Evolutionary conservation across 2,113 vertebrate genomes (phyloP).

Genomic region (Microtus pennsylvanicus): DNA sequence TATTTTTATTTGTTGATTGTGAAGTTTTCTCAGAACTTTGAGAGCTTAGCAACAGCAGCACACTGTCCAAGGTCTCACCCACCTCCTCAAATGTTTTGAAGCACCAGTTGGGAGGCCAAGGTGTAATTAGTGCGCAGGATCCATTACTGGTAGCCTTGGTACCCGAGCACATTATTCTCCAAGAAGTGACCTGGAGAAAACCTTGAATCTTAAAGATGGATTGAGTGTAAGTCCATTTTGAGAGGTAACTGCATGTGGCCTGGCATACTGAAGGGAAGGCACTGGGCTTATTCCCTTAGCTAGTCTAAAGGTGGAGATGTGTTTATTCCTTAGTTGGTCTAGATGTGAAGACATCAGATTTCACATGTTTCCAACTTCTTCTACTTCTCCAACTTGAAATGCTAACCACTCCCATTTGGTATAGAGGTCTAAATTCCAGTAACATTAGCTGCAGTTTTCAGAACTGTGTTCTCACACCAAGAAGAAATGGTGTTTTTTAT

Average conservation of each 20-base stretch:
- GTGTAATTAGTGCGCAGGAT: neutral
- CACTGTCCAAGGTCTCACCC: neutral
- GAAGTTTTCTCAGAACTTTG: slow-evolving; percentile 76
- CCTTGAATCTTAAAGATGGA: neutral
- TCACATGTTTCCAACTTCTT: neutral
- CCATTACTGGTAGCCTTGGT: neutral
- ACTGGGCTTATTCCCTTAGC: neutral
- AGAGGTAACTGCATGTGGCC: neutral
- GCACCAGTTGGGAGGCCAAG: neutral
- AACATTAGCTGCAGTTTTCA: slow-evolving; percentile 6
- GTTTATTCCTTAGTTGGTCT: neutral
- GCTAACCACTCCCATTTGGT: neutral
- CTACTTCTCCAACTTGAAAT: slow-evolving; percentile 18
- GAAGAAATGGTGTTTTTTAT: neutral
- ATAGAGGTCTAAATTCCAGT: neutral
- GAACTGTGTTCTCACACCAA: slow-evolving; percentile 8
- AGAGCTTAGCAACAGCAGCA: slow-evolving; percentile 45
- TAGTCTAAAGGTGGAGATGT: slow-evolving; percentile 9
- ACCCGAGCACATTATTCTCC: neutral
- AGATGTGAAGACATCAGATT: slow-evolving; percentile 20
- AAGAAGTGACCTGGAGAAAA: slow-evolving; percentile 27
- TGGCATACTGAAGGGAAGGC: slow-evolving; percentile 15
- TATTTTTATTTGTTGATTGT: slow-evolving; percentile 78
- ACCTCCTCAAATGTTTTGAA: neutral
- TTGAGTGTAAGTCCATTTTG: neutral